Base-by-base conservation (phyloP, 1,140 invertebrate species). In the Ephestia elutella region DNA sequence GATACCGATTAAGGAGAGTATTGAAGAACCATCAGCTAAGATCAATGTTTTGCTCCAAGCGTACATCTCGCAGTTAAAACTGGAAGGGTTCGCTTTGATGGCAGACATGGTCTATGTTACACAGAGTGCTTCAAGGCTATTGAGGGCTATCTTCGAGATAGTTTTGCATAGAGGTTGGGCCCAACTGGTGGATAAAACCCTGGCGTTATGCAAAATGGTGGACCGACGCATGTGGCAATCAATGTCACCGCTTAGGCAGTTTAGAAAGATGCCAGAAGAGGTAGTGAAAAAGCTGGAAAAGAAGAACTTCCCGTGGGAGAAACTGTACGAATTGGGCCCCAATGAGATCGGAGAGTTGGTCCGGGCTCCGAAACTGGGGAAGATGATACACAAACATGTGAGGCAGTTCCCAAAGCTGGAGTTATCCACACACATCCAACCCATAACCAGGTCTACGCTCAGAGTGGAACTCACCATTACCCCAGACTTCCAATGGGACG, bases 101-200 rank as follows among this genome's bases (percentile, higher is more conserved):
- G 96, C 97, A 0, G 99, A 99, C 85, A 99, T 99, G 98, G 97
- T 99, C 0, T 99, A 97, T 78, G 97, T 99, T 0, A 99, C 98
- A 0, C 99, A 99, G 87, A 99, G 97, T 5, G 99, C 99, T 0
- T 94, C 96, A 3, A 91, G 99, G 56, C 90, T 99, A 5, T 96
- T 99, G 91, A 89, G 99, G 69, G 98, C 99, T 0, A 98, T 99
- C 56, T 99, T 96, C 89, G 99, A 99, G 90, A 99, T 99, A 70
- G 96, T 95, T 0, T 72, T 95, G 8, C 91, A 92, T 44, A 87
- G 83, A 70, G 82, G 98, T 17, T 99, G 99, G 99, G 99, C 98
- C 0, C 97, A 99, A 75, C 80, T 99, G 25, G 96, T 98, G 17
- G 97, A 99, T 80, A 99, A 99, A 87, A 95, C 97, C 10, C 85